Conservation (phyloP, 2,797 vertebrate genomes). For the Graptemys geographica region DNA sequence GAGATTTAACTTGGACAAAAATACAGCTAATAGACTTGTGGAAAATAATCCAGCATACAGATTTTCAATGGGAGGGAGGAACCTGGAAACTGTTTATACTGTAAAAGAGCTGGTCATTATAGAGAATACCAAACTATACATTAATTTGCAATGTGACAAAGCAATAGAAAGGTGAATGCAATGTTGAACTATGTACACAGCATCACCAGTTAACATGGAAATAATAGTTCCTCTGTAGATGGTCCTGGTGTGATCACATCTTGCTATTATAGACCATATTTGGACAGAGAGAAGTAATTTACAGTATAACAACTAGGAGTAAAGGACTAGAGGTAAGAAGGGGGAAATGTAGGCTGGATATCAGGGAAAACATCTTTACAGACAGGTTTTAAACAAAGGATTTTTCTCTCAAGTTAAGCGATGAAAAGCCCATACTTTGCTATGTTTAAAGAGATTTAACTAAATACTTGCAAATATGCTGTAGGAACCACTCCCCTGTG, state of each 20-base stretch:
- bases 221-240: neutral
- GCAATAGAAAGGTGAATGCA: neutral
- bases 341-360: accelerated
- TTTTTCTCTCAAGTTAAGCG: accelerated
- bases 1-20: neutral
- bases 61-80: conserved; percentile 24
- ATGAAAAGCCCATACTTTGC: neutral
- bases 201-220: neutral
- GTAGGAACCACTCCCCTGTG: neutral
- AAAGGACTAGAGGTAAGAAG: neutral
- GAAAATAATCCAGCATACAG: neutral
- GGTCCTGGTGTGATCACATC: neutral
- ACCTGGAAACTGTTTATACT: neutral
- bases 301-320: neutral
- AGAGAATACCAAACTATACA: neutral
- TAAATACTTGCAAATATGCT: neutral
- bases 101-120: conserved; percentile 6
- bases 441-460: neutral
- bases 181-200: neutral
- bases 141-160: conserved; percentile 3
- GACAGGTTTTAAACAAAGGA: neutral
- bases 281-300: neutral
- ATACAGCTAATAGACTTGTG: neutral
- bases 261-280: neutral
- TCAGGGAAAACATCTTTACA: neutral